Base-by-base conservation (phyloP, 2,113 vertebrate species). In the Paraplagusia blochii region DNA sequence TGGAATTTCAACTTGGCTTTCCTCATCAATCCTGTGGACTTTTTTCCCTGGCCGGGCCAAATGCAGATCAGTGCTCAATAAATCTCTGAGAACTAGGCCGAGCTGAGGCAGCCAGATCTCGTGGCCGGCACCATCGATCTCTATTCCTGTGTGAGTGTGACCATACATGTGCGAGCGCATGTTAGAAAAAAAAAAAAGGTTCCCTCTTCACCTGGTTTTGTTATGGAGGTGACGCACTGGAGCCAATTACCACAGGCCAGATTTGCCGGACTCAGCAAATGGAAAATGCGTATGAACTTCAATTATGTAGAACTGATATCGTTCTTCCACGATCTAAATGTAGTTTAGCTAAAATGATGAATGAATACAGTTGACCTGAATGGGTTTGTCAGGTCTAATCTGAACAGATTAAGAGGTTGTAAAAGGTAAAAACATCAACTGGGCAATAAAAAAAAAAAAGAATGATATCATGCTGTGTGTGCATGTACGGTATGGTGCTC, bases 11-110 rank as follows among this genome's bases (percentile, higher is more conserved):
- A 76, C 77, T 79, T 66, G 42, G 80, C 72, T 80, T 80, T 82
- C 76, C 79, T 75, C 85, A 85, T 87, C 82, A 83, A 85, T 87
- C 82, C 79, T 76, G 70, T 44, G 68, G 74, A 82, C 53, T 82
- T 84, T 82, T 78, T 76, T 59, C 45, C 44, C 67, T 18, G 58
- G 78, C 60, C 68, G 40, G 46, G 76, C 76, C 68, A 42, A 83
- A 83, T 82, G 82, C 83, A 87, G 80, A 84, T 88, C 79, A 79
- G 74, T 19, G 17, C 66, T 87, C 84, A 78, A 86, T 87, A 85
- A 84, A 85, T 87, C 79, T 85, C 79, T 82, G 85, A 82, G 82
- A 88, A 86, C 79, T 86, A 80, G 85, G 86, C 77, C 83, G 79
- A 73, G 74, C 76, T 60, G 61, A 80, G 49, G 72, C 64, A 65